Conservation (phyloP, 2,888 invertebrate genomes). For the Hyalella azteca region DNA sequence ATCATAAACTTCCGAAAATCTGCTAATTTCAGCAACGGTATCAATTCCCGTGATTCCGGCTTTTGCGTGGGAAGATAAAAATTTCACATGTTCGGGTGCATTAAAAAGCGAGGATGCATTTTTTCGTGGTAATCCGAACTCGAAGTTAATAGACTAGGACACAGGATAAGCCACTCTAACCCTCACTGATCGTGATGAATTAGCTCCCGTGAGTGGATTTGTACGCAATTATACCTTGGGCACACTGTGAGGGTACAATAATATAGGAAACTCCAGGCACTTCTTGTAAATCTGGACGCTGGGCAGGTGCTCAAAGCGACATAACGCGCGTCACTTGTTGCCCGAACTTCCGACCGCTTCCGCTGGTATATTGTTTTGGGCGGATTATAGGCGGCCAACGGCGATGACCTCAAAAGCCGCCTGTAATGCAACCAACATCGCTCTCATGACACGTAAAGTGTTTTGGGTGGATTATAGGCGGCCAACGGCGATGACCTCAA, state of each 20-base stretch:
- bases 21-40: not conserved
- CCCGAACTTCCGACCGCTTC: too few relatives aligned
- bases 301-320: not conserved
- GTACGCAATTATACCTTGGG: not conserved
- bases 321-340: too few relatives aligned
- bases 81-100: not conserved
- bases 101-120: constrained; percentile 14
- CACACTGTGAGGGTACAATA: not conserved
- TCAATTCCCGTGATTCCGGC: not conserved
- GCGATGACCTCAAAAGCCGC: too few relatives aligned
- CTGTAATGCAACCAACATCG: too few relatives aligned
- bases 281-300: constrained; percentile 27
- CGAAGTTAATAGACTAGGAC: constrained; percentile 8
- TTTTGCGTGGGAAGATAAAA: constrained; percentile 1
- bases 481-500: too few relatives aligned
- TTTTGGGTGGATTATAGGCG: too few relatives aligned
- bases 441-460: too few relatives aligned
- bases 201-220: not conserved
- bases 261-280: not conserved
- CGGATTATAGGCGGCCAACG: too few relatives aligned
- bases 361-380: too few relatives aligned
- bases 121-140: not conserved
- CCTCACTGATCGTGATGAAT: constrained; percentile 32
- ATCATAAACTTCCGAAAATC: not conserved
- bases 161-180: constrained; percentile 32